phyloP scores from a whole-genome alignment of 2,888 invertebrate species.

The Mimas tiliae region DNA sequence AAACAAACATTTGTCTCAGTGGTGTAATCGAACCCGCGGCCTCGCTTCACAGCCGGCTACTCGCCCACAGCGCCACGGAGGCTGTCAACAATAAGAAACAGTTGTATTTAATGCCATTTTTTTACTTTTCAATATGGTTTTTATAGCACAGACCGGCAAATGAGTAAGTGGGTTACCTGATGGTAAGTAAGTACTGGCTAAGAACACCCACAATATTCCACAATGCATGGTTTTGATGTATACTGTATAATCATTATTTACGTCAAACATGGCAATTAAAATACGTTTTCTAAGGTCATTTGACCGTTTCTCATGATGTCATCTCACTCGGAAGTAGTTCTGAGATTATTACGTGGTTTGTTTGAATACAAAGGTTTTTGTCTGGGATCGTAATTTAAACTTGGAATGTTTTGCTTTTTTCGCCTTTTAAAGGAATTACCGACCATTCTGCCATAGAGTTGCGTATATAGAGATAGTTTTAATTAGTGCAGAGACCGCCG shows the following conservation, averaged over 20 bases:
- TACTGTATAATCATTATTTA: conserved; percentile 2
- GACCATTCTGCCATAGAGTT: background rate
- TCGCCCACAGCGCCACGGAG: too few relatives aligned
- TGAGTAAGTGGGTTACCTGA: too few relatives aligned
- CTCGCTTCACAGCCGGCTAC: too few relatives aligned
- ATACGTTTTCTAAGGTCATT: conserved; percentile 21
- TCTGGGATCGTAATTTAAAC: background rate
- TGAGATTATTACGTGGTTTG: conserved; percentile 8
- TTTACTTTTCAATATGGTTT: too few relatives aligned
- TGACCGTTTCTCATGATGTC: conserved; percentile 19
- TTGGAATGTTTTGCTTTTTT: background rate
- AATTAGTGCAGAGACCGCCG: too few relatives aligned
- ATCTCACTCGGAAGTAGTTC: background rate
- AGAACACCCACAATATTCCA: too few relatives aligned
- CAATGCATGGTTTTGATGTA: background rate
- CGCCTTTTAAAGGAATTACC: background rate
- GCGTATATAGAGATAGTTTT: background rate
- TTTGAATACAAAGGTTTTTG: conserved; percentile 7
- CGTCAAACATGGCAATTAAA: conserved; percentile 19
- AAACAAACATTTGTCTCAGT: too few relatives aligned
- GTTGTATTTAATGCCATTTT: too few relatives aligned
- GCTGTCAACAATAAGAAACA: too few relatives aligned
- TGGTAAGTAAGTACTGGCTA: too few relatives aligned
- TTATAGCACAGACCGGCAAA: too few relatives aligned
- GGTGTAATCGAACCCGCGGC: too few relatives aligned